Evolutionary conservation across 2,888 invertebrate species (phyloP), one percentile per base, ranked within the genome.

Genomic region (Ornithoptera priamus): DNA sequence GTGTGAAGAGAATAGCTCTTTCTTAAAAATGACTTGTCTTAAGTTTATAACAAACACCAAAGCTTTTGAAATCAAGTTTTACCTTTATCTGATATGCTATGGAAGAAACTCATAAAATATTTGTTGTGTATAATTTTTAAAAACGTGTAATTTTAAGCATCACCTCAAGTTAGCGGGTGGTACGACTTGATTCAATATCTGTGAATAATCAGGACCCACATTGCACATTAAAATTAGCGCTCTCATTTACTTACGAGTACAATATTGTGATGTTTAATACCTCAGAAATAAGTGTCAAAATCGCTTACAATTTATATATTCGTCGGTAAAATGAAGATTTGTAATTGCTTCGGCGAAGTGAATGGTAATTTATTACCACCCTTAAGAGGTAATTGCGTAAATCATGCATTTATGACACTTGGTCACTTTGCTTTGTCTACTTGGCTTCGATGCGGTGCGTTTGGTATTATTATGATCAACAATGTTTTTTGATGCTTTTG

Each of bases 391-490:
- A 87, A 89, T 90, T 87, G 89, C 87, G 89, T 92, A 92, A 92
- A 92, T 92, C 92, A 92, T 89, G 81, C 81, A 89, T 92, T 92
- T 92, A 92, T 92, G 92, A 92, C 92, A 89, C 82, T 78, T 79
- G 79, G 82, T 85, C 81, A 81, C 83, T 78, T 77, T 76, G 81
- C 83, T 85, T 89, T 90, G 91, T 90, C 85, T 89, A 82, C 82
- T 76, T 77, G 81, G 80, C 78, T 77, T 80, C 81, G 77, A 81
- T 81, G 83, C 81, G 78, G 78, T 84, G 83, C 83, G 81, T 82
- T 86, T 79, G 78, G 84, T 83, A 82, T 83, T 80, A 78, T 79
- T 72, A 83, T 79, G 76, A 80, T 85, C 87, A 89, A 90, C 87
- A 77, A 74, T 73, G 64, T 74, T 77, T 80, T 81, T 83, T 81